Evolutionary conservation across 2,888 invertebrate genomes (phyloP).

Genomic region (Drosophila limbata): DNA sequence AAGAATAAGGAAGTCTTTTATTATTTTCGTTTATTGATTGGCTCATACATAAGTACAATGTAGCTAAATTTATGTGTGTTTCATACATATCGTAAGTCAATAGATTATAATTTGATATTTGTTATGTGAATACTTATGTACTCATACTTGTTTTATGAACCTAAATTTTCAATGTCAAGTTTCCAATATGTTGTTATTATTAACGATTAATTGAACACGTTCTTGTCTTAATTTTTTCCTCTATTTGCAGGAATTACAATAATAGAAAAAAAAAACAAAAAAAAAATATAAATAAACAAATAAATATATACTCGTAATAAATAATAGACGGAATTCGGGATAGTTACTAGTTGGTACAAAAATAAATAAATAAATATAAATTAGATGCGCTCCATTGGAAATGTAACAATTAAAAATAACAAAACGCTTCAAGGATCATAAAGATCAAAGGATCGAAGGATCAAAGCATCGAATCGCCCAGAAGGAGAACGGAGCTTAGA

Average conservation of each 20-base stretch:
- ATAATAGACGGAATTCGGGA: constrained; percentile 22
- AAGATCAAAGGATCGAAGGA: constrained; percentile 21
- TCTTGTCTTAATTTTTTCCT: constrained; percentile 45
- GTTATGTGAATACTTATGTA: constrained; percentile 42
- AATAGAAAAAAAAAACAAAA: constrained; percentile 52
- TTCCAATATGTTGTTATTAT: constrained; percentile 28
- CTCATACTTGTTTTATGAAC: constrained; percentile 20
- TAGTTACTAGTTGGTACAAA: constrained; percentile 52
- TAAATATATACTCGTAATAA: constrained; percentile 49
- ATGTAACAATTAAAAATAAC: constrained; percentile 35
- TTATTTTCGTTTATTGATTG: constrained; percentile 57
- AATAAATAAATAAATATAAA: constrained; percentile 49
- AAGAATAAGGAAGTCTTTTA: background rate
- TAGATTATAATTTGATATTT: constrained; percentile 40
- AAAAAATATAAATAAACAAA: constrained; percentile 50
- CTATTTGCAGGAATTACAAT: constrained; percentile 56
- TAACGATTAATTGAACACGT: constrained; percentile 61
- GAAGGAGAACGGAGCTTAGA: constrained; percentile 58
- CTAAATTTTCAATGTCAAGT: constrained; percentile 27
- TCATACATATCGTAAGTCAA: constrained; percentile 42
- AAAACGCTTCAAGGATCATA: constrained; percentile 14
- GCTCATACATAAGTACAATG: constrained; percentile 47
- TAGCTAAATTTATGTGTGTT: constrained; percentile 37
- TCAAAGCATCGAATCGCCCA: constrained; percentile 4
- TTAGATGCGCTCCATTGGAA: constrained; percentile 32